Percentiles rank a stretch among this genome's conserved stretches.
phyloP scores from a whole-genome alignment of 2,797 vertebrate genomes.

The Distichodus sexfasciatus region DNA sequence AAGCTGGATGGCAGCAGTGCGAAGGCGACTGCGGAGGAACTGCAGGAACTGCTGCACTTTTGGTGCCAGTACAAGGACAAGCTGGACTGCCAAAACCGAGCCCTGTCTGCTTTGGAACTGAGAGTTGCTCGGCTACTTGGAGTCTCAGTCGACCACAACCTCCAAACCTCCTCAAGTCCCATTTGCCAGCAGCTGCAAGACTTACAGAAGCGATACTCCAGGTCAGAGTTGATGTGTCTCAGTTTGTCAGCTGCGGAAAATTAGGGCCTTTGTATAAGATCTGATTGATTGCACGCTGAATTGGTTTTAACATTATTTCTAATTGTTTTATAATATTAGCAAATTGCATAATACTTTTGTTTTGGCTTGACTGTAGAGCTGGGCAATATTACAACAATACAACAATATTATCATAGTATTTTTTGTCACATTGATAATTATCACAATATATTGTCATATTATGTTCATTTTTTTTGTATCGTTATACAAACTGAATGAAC shows the following conservation, averaged over 20 bases:
- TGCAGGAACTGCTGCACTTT: constrained; percentile 74
- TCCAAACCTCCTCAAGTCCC: constrained; percentile 62
- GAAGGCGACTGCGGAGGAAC: constrained; percentile 70
- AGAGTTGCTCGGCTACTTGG: constrained; percentile 73
- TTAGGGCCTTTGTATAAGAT: not conserved
- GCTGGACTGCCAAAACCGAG: constrained; percentile 78
- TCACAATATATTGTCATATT: too few relatives aligned
- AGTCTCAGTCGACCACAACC: constrained; percentile 64
- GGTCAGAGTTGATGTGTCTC: constrained; percentile 67
- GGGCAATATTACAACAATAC: too few relatives aligned
- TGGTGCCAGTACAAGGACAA: constrained; percentile 77
- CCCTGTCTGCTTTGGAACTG: constrained; percentile 79
- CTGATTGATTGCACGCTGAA: too few relatives aligned
- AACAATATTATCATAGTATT: too few relatives aligned
- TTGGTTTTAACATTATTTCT: too few relatives aligned
- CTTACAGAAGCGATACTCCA: constrained; percentile 78
- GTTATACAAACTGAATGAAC: too few relatives aligned
- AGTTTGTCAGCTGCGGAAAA: not conserved
- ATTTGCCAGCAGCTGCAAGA: constrained; percentile 76
- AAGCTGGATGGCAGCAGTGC: constrained; percentile 70
- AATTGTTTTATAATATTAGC: too few relatives aligned
- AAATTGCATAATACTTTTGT: too few relatives aligned
- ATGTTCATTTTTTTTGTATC: too few relatives aligned
- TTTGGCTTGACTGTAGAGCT: too few relatives aligned
- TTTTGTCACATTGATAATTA: too few relatives aligned